Evolutionary conservation across 2,888 invertebrate genomes (phyloP).

Genomic region (Camptogramma bilineatum): DNA sequence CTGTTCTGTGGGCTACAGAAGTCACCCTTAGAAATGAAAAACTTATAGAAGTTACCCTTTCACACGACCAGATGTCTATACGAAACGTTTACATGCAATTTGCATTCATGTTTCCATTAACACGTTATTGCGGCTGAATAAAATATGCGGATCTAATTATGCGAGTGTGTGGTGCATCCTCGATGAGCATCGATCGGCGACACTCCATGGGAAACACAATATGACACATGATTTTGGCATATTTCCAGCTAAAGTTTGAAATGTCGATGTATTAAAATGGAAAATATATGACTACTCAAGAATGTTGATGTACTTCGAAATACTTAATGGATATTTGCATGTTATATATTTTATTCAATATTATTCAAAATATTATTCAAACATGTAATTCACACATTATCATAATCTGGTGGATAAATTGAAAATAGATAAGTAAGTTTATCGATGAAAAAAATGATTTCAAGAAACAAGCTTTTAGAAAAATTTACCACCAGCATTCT

Average conservation of each 20-base stretch:
- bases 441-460: too few relatives aligned
- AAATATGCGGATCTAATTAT: slow-evolving; percentile 43
- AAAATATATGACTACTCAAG: neutral
- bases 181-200: slow-evolving; percentile 26
- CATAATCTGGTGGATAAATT: too few relatives aligned
- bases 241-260: neutral
- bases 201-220: slow-evolving; percentile 15
- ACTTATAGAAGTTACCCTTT: slow-evolving; percentile 16
- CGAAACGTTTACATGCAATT: slow-evolving; percentile 43
- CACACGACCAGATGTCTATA: slow-evolving; percentile 38
- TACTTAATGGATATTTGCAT: neutral
- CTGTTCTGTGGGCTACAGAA: neutral
- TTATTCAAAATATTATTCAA: neutral
- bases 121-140: slow-evolving; percentile 44
- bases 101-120: slow-evolving; percentile 41
- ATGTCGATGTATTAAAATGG: neutral
- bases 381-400: too few relatives aligned
- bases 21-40: too few relatives aligned
- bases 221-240: slow-evolving; percentile 14
- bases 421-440: too few relatives aligned
- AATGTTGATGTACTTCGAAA: neutral
- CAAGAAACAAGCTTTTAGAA: too few relatives aligned
- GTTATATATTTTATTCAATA: neutral
- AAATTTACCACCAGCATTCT: too few relatives aligned
- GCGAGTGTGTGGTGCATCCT: slow-evolving; percentile 25